Evolutionary conservation across 1,140 invertebrate species (phyloP).

Genomic region (Drosophila lowei): DNA sequence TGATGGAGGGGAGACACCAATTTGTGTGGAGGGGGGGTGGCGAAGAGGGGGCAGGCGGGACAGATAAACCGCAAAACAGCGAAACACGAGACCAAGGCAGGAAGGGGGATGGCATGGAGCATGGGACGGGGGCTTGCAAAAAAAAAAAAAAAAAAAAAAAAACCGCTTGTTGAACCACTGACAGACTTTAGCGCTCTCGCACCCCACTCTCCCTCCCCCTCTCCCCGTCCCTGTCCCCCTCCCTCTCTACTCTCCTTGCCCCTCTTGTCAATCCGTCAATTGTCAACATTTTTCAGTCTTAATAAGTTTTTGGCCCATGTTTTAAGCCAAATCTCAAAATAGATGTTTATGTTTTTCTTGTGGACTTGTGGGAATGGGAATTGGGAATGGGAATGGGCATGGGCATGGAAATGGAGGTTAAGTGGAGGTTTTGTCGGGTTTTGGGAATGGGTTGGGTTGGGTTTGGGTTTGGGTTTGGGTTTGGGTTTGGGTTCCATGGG

Average conservation of each 20-base stretch:
- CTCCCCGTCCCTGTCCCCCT: not conserved
- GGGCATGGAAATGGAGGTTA: conserved; percentile 44
- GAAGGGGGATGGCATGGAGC: not conserved
- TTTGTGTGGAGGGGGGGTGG: conserved; percentile 10
- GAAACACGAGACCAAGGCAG: conserved; percentile 27
- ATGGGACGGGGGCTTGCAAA: too few relatives aligned
- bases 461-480: not conserved
- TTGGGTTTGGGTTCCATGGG: conserved; percentile 12
- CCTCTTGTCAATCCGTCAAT: conserved; percentile 42
- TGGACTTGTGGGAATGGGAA: conserved; percentile 34
- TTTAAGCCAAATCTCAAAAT: conserved; percentile 41
- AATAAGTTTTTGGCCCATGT: conserved; percentile 52
- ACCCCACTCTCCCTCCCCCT: not conserved
- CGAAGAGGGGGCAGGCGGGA: not conserved
- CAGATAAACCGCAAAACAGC: conserved; percentile 35
- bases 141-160: conserved; percentile 20
- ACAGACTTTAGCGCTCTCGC: conserved; percentile 19
- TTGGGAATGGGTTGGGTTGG: conserved; percentile 13
- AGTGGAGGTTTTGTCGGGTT: conserved; percentile 37
- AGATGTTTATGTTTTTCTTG: conserved; percentile 40
- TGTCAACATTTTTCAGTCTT: conserved; percentile 59
- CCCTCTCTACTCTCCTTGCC: not conserved
- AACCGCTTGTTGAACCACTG: conserved; percentile 40
- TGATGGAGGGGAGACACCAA: conserved; percentile 10
- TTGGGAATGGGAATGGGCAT: conserved; percentile 29